These are phyloP conservation scores for Indicator maculatus DNA, from an alignment of 2,113 vertebrate genomes.

Conservation along the genomic window DNA sequence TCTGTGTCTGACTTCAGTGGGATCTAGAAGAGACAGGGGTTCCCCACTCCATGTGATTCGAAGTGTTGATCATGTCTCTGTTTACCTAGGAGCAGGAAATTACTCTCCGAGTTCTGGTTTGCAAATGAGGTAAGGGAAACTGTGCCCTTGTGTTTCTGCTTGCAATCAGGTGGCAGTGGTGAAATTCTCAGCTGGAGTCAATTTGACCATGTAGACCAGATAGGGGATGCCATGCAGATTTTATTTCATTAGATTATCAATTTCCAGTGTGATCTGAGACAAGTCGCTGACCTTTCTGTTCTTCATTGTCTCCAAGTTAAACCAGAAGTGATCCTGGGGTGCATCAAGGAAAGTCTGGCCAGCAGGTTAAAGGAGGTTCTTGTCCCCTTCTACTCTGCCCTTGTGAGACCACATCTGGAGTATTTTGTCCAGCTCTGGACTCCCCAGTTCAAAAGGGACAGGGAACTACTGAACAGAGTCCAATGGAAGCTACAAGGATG, in stretches of 20 bases:
- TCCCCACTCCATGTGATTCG: neutral
- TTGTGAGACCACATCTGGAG: no score
- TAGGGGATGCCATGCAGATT: neutral
- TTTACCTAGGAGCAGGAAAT: neutral
- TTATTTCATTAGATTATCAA: neutral
- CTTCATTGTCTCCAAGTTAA: neutral
- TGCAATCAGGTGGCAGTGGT: neutral
- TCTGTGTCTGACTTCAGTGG: slow-evolving; percentile 41
- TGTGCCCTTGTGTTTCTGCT: accelerated
- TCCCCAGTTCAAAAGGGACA: no score
- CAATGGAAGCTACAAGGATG: no score
- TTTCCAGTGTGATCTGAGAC: neutral
- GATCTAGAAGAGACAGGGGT: neutral
- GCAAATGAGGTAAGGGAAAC: neutral
- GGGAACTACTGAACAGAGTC: no score
- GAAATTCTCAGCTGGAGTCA: neutral
- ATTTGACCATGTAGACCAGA: neutral
- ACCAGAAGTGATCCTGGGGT: neutral
- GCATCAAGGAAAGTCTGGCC: no score
- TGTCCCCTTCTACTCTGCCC: no score
- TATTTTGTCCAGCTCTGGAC: no score
- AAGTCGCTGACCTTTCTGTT: neutral
- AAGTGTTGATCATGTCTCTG: neutral
- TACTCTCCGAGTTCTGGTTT: neutral
- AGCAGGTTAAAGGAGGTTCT: no score